These are phyloP conservation scores for Chymomyza fuscimana DNA, from an alignment of 2,888 invertebrate genomes.

Conservation along the genomic window DNA sequence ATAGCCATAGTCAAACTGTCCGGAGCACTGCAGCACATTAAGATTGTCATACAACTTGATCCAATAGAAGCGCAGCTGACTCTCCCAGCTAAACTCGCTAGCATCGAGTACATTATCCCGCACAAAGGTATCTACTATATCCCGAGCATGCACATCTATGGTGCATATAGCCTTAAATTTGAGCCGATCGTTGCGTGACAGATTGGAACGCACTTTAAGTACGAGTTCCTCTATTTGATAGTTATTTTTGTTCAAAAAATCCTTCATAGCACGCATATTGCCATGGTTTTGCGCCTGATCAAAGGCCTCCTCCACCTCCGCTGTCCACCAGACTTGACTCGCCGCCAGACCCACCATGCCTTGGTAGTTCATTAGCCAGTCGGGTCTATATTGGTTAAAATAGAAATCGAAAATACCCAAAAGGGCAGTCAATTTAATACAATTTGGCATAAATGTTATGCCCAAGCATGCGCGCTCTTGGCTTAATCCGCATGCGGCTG, in stretches of 20 bases:
- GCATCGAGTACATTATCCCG: conserved; percentile 90
- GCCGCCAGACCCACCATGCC: conserved; percentile 93
- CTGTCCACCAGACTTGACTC: conserved; percentile 97
- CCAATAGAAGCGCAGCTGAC: conserved; percentile 96
- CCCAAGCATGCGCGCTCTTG: conserved; percentile 46
- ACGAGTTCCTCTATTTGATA: conserved; percentile 91
- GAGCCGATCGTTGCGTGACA: conserved; percentile 89
- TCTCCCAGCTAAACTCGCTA: conserved; percentile 95
- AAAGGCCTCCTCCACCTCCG: conserved; percentile 95
- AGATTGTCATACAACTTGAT: conserved; percentile 88
- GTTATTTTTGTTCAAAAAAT: conserved; percentile 88
- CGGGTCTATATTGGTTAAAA: conserved; percentile 81
- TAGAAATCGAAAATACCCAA: conserved; percentile 65
- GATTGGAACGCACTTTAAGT: conserved; percentile 84
- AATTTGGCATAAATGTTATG: conserved; percentile 70
- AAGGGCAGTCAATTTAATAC: conserved; percentile 73
- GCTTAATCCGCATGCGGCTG: conserved; percentile 46
- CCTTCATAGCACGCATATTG: conserved; percentile 93
- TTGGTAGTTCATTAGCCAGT: conserved; percentile 94
- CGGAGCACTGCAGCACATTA: conserved; percentile 91
- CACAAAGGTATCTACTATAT: conserved; percentile 91
- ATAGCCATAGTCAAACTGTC: conserved; percentile 93
- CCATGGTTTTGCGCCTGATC: conserved; percentile 83
- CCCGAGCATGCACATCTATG: conserved; percentile 94
- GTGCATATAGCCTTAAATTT: conserved; percentile 95